Conservation (phyloP, 1,140 invertebrate species). For the Leptinotarsa undecemlineata region DNA sequence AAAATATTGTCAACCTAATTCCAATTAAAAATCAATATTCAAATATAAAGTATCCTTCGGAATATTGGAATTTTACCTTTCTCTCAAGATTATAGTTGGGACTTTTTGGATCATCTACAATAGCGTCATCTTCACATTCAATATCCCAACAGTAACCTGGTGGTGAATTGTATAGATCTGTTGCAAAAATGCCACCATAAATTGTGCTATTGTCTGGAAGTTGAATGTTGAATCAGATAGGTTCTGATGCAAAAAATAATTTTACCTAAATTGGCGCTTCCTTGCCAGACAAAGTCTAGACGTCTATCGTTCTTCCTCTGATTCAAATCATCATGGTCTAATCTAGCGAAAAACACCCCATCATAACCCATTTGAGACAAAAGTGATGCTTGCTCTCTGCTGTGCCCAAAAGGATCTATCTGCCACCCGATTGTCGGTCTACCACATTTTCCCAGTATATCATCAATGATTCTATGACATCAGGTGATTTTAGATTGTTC, state of each 20-base stretch:
- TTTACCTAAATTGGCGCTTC: slow-evolving; percentile 62
- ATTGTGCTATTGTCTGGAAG: slow-evolving; percentile 62
- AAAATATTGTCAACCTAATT: no score
- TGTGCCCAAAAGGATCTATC: slow-evolving; percentile 77
- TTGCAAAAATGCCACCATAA: slow-evolving; percentile 70
- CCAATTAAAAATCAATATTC: no score
- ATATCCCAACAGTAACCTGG: slow-evolving; percentile 88
- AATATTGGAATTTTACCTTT: slow-evolving; percentile 58
- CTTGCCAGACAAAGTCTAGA: slow-evolving; percentile 78
- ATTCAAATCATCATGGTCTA: slow-evolving; percentile 75
- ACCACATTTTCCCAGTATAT: slow-evolving; percentile 68
- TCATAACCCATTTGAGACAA: slow-evolving; percentile 73
- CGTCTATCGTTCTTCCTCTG: slow-evolving; percentile 64
- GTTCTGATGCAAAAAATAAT: slow-evolving; percentile 12
- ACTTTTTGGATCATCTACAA: slow-evolving; percentile 71
- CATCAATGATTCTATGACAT: slow-evolving; percentile 37
- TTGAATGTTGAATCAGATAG: background rate
- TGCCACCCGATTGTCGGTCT: slow-evolving; percentile 73
- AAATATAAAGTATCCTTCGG: background rate
- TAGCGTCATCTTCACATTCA: slow-evolving; percentile 78
- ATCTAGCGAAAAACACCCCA: slow-evolving; percentile 72
- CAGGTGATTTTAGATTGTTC: background rate
- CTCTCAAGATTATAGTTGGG: slow-evolving; percentile 71
- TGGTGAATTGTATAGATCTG: slow-evolving; percentile 74
- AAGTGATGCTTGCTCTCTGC: slow-evolving; percentile 68